Base-by-base conservation (phyloP, 2,113 vertebrate species). In the Petroica traversi region DNA sequence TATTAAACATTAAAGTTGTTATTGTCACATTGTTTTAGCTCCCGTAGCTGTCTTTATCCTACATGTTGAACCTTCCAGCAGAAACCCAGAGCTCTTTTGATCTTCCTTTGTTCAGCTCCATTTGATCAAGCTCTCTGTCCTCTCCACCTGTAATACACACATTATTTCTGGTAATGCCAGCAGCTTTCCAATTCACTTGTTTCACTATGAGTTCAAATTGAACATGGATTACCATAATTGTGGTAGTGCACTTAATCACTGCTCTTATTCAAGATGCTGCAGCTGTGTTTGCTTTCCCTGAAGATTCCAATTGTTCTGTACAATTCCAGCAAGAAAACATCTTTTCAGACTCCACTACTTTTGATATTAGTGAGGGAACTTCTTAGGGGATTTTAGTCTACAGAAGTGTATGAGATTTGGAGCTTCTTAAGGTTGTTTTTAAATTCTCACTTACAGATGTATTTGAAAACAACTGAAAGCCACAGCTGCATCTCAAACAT, bases 201-300 rank as follows among this genome's bases (percentile, higher is more conserved):
- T 88, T 81, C 73, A n/a, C 28, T 55, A 17, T 33, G 59, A 68
- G 13, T 61, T 88, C 49, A 64, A 62, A 69, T 29, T 76, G 63
- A 76, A 72, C 43, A 4, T 4, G 52, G 71, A 33, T 67, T 62
- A 71, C 36, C 25, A 12, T 45, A 63, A 62, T 33, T 79, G 14
- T 36, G n/a, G n/a, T n/a, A 48, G 36, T 71, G 77, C 61, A 71
- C 59, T 88, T 92, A 96, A 82, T 89, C 82, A 91, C 62, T 87
- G 43, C 41, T 69, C 15, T 67, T 83, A 62, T 4, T 71, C 92
- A 96, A 49, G 89, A 75, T 81, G 85, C 93, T 94, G 89, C 91
- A 97, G 71, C 45, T 83, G 38, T 95, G 83, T 97, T 92, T 97
- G 83, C 90, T 96, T 91, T 94, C 49, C 34, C 63, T 85, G 54